Evolutionary conservation across 2,113 vertebrate species (phyloP).

Genomic region (Tretioscincus oriximinensis): DNA sequence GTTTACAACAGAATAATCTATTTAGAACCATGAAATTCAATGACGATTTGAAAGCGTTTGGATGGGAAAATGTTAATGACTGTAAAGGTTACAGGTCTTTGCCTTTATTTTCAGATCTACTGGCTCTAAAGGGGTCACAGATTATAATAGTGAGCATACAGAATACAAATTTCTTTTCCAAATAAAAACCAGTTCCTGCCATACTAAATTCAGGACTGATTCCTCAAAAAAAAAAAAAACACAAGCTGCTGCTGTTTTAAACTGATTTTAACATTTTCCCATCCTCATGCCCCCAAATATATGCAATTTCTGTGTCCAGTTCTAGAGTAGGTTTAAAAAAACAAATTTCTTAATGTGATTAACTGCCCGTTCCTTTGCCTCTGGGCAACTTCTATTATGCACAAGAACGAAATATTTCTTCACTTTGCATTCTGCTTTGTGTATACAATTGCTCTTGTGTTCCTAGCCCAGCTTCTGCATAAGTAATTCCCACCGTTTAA

Average conservation of each 20-base stretch:
- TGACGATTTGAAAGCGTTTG: neutral
- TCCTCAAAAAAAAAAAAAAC: neutral
- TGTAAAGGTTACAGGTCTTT: neutral
- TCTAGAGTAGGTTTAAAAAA: neutral
- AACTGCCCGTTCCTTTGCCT: neutral
- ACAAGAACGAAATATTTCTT: neutral
- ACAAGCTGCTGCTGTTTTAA: neutral
- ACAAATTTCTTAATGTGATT: neutral
- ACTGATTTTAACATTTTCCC: neutral
- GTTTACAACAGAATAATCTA: neutral
- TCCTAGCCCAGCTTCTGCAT: too few relatives aligned
- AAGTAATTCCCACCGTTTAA: too few relatives aligned
- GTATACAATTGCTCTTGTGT: too few relatives aligned
- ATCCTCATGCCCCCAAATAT: neutral
- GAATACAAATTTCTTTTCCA: neutral
- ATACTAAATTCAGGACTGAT: conserved; percentile 1
- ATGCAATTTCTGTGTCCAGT: neutral
- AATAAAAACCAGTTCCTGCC: neutral
- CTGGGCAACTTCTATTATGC: neutral
- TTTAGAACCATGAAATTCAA: neutral
- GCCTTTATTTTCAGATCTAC: neutral
- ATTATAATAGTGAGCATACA: neutral
- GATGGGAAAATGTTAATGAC: neutral
- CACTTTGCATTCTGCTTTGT: neutral
- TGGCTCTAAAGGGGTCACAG: neutral